Percentiles rank a stretch among this genome's conserved stretches.
These are phyloP conservation scores for Notothenia coriiceps DNA, from an alignment of 2,113 vertebrate genomes.

Conservation along the genomic window DNA sequence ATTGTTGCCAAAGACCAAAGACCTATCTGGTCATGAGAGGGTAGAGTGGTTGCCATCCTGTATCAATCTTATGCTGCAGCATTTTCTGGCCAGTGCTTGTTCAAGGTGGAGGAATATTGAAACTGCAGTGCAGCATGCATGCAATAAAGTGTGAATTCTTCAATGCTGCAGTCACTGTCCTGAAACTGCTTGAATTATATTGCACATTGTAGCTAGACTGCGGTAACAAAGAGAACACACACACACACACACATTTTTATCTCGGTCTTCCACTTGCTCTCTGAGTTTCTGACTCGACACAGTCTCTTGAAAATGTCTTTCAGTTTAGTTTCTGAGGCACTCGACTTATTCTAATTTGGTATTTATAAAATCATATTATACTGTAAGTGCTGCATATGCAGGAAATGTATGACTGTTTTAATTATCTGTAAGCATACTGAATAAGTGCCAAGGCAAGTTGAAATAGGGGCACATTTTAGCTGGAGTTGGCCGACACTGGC, in stretches of 20 bases:
- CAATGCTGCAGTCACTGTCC: constrained; percentile 24
- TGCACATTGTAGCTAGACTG: constrained; percentile 20
- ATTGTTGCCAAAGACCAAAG: constrained; percentile 14
- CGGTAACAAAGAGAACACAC: constrained; percentile 22
- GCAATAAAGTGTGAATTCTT: constrained; percentile 37
- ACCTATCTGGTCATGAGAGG: constrained; percentile 4
- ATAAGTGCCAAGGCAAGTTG: constrained; percentile 10
- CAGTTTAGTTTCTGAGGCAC: constrained; percentile 8
- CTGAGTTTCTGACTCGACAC: background rate
- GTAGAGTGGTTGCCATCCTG: background rate
- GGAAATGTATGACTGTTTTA: constrained; percentile 1
- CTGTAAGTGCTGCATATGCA: background rate
- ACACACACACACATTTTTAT: constrained; percentile 10
- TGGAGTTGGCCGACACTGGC: background rate
- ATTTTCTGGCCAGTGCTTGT: constrained; percentile 17
- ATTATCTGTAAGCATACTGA: constrained; percentile 12
- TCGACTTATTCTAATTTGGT: background rate
- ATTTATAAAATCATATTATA: constrained; percentile 1
- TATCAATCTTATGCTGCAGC: constrained; percentile 35
- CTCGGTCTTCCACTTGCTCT: background rate
- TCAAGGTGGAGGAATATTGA: constrained; percentile 32
- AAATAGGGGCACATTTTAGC: constrained; percentile 6
- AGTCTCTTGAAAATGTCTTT: constrained; percentile 21
- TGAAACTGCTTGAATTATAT: constrained; percentile 29
- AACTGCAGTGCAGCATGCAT: constrained; percentile 67